phyloP scores from a whole-genome alignment of 2,113 vertebrate species.

The Brachyhypopomus gauderio region DNA sequence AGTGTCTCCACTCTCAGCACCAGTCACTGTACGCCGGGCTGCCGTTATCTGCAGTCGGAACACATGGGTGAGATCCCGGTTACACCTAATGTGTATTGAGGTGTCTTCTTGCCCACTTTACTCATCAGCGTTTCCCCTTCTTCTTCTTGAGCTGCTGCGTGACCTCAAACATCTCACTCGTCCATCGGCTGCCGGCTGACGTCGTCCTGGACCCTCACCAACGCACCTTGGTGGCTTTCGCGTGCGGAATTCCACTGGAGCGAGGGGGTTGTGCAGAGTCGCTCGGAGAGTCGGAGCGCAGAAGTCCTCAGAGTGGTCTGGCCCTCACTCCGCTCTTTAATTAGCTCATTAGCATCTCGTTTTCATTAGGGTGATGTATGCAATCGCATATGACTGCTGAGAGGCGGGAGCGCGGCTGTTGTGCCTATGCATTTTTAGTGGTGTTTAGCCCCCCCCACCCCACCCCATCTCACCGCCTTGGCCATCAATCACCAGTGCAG shows the following conservation, averaged over 20 bases:
- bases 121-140: not conserved
- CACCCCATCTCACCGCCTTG: conserved; percentile 56
- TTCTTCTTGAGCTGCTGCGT: no score
- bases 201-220: not conserved
- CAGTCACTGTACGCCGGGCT: not conserved
- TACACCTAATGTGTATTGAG: not conserved
- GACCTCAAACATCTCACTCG: not conserved
- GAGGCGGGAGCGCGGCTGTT: conserved; percentile 59
- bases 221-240: not conserved
- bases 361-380: conserved; percentile 79
- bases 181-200: not conserved
- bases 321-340: conserved; percentile 66
- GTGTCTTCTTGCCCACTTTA: not conserved
- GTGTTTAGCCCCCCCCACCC: conserved; percentile 60
- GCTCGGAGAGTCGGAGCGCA: conserved; percentile 17
- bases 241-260: not conserved
- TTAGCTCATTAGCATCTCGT: conserved; percentile 77
- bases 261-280: conserved; percentile 1
- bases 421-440: conserved; percentile 66
- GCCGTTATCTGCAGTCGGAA: no score
- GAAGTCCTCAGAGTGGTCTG: conserved; percentile 41
- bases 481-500: conserved; percentile 54
- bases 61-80: not conserved
- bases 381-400: conserved; percentile 66
- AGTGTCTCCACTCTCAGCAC: not conserved